These are phyloP conservation scores for Apteryx mantelli DNA, from an alignment of 2,113 vertebrate genomes.

Conservation along the genomic window DNA sequence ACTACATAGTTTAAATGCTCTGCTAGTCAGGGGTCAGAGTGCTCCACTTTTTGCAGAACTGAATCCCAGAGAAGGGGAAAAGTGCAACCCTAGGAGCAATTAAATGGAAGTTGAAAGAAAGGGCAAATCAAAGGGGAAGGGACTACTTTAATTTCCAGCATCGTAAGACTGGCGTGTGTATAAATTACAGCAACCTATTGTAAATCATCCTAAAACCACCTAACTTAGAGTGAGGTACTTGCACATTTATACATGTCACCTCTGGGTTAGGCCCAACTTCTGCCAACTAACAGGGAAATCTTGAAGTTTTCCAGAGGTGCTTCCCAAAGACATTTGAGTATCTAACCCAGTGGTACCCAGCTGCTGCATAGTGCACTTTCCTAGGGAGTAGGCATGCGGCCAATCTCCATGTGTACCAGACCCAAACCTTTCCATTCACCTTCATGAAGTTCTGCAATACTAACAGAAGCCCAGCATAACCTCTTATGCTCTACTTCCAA, in stretches of 20 bases:
- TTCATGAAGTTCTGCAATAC: not conserved
- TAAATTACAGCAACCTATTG: not conserved
- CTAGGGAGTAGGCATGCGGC: fast-evolving
- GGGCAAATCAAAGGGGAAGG: not conserved
- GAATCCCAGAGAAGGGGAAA: not conserved
- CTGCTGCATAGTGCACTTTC: not conserved
- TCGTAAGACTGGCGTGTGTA: not conserved
- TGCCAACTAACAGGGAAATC: not conserved
- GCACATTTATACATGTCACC: not conserved
- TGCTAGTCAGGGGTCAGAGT: no score
- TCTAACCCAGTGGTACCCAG: not conserved
- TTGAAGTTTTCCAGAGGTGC: not conserved
- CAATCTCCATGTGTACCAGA: fast-evolving
- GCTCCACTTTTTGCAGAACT: not conserved
- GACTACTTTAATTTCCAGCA: not conserved
- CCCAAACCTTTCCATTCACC: not conserved
- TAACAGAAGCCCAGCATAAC: not conserved
- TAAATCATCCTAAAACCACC: not conserved
- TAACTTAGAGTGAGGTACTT: not conserved
- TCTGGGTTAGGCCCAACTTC: not conserved
- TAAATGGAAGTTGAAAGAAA: not conserved
- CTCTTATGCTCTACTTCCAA: not conserved
- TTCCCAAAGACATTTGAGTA: not conserved
- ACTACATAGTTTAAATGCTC: not conserved
- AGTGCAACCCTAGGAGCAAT: not conserved